A percentile compares a stretch with the other conserved stretches of the same genome.
Conservation (phyloP, 23 tunicate species). For the Trididemnum clinides region DNA sequence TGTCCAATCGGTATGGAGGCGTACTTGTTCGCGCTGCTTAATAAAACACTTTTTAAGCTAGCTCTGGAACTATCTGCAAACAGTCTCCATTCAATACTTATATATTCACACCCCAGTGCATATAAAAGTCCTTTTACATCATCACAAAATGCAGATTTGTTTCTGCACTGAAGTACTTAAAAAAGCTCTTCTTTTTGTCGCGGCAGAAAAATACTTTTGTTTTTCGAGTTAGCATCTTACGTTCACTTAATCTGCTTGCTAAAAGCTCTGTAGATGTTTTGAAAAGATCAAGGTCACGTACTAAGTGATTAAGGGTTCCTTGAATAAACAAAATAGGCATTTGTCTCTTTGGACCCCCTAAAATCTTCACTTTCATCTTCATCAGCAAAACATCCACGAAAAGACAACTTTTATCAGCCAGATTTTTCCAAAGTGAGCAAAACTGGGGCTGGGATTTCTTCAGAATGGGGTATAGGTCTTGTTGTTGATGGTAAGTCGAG, state of each 20-base stretch:
- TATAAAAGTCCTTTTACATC: constrained; percentile 5
- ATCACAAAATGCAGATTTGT: not conserved
- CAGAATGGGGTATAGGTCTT: constrained; percentile 8
- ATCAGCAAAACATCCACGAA: not conserved
- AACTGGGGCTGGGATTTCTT: constrained; percentile 2
- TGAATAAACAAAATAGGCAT: constrained; percentile 28
- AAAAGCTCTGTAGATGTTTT: not conserved
- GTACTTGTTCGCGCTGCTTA: not conserved
- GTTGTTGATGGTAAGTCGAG: not conserved
- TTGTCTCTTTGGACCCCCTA: not conserved
- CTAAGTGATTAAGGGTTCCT: not conserved
- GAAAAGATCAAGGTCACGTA: not conserved
- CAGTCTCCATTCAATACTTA: constrained; percentile 2
- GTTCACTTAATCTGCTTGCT: not conserved
- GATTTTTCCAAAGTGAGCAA: not conserved
- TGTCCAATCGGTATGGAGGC: constrained; percentile 9
- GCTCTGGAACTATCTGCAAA: not conserved
- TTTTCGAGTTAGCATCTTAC: not conserved
- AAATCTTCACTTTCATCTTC: not conserved
- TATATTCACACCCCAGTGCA: constrained; percentile 10
- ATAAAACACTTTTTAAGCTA: not conserved
- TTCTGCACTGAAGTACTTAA: not conserved
- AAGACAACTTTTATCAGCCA: not conserved
- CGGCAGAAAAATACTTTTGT: constrained; percentile 17
- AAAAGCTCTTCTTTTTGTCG: not conserved